Evolutionary conservation across 2,888 invertebrate species (phyloP).

Genomic region (Agrilus biguttatus): DNA sequence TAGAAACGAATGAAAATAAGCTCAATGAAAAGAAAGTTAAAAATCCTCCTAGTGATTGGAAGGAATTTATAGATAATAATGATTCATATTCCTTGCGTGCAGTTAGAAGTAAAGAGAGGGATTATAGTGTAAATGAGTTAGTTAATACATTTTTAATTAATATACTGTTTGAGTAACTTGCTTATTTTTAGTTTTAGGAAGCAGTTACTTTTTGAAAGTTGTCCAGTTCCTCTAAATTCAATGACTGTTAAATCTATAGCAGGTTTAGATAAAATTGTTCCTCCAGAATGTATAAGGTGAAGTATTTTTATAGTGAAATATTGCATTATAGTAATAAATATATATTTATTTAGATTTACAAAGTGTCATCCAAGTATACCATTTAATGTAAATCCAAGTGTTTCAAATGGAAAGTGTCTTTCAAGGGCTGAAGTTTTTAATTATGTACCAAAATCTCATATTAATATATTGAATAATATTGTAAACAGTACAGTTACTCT

Average conservation of each 20-base stretch:
- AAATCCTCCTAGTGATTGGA: conserved; percentile 9
- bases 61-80: conserved; percentile 10
- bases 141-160: too few species aligned
- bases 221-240: conserved; percentile 16
- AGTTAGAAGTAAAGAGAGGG: conserved; percentile 4
- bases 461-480: conserved; percentile 9
- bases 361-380: conserved; percentile 15
- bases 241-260: conserved; percentile 15
- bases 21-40: too few species aligned
- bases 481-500: conserved; percentile 3
- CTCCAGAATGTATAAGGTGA: conserved; percentile 21
- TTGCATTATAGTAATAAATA: conserved; percentile 1
- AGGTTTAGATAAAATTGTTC: conserved; percentile 15
- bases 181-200: conserved; percentile 12
- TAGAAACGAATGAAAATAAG: too few species aligned
- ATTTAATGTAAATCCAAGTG: conserved; percentile 18
- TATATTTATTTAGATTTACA: conserved; percentile 19
- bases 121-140: too few species aligned
- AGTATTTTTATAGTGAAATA: conserved; percentile 1
- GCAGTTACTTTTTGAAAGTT: conserved; percentile 18
- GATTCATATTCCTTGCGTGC: conserved; percentile 8
- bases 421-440: conserved; percentile 16
- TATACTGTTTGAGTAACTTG: too few species aligned
- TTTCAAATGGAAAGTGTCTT: conserved; percentile 14
- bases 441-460: conserved; percentile 12